Base-by-base conservation (phyloP, 23 tunicate genomes). In the Ascidia mentula region DNA sequence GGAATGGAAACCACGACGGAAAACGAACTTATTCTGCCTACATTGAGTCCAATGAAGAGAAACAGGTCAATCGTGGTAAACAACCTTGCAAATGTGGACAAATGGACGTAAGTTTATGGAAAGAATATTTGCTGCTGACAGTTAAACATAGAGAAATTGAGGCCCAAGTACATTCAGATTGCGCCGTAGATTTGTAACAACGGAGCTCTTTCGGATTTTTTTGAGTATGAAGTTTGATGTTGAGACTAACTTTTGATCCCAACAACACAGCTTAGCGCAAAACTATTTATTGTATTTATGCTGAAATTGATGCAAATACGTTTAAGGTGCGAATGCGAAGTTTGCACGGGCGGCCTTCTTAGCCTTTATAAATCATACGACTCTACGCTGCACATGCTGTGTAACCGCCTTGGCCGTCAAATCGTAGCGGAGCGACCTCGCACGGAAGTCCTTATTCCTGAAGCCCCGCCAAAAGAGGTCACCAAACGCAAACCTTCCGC, bases 341-440 rank as follows among this genome's bases (percentile, higher is more conserved):
- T 88, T 17, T 88, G 92, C 45, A 88, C 76, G 35, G 92, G 92
- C 9, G 38, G 69, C 35, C 77, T 88, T 36, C 37, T 59, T 35
- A 46, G 45, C 6, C 37, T 59, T 35, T 45, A 30, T 0, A n/a
- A 30, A 15, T 53, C 33, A 37, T 22, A 31, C 40, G 31, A 79
- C 0, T 77, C 61, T 36, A 37, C 69, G 9, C 36, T 35, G 18
- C 31, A 5, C 18, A 35, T 33, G 37, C 37, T 26, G 15, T 77
- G 0, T 32, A 77, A 77, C 18, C 31, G 69, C 9, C 7, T 42
- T 0, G 45, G 31, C 32, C 4, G 69, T 18, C 0, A 30, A 5
- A n/a, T 28, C 3, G 53, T 59, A 30, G 24, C 18, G 65, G 28
- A 26, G 65, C 65, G 13, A 5, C 65, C 22, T 9, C 65, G 22